Evolutionary conservation across 2,113 vertebrate genomes (phyloP), one percentile per base, ranked within the genome.

Genomic region (Phalacrocorax brasilianus): DNA sequence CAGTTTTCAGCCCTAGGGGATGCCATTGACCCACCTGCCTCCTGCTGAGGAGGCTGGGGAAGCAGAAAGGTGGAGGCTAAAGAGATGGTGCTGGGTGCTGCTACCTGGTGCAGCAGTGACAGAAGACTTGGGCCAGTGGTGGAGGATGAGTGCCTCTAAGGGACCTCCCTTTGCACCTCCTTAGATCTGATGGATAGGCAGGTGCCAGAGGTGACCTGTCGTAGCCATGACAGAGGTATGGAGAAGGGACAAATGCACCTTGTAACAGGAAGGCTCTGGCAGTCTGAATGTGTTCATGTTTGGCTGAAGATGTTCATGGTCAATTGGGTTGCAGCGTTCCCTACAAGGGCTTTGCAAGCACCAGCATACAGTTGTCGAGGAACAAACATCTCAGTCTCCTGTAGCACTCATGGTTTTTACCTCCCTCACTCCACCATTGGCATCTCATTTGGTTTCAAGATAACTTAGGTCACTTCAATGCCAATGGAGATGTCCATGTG

Each of bases 1-100:
- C 32, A 0, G 1, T 77, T 78, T 14, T 28, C 27, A 72, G 16
- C 38, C 30, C 21, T 3, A 0, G 9, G 2, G n/a, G 23, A 73
- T 16, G 15, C 2, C 21, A 5, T 1, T n/a, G 50, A n/a, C 12
- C 23, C 45, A 18, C 16, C 20, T 88, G 58, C 45, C 42, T 72
- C 23, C 84, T 44, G 63, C 68, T 32, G 72, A 35, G 23, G 65
- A 26, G 52, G 35, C 49, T 52, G 73, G 23, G 19, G 33, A 65
- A 45, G 81, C 33, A 1, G 23, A 32, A 56, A n/a, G 55, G 32
- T 45, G 87, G 68, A 50, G 40, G 65, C 45, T 40, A 63, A 35
- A 27, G 59, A 59, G 33, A 3, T 2, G 15, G n/a, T 22, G 35
- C 17, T 18, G 30, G 40, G 11, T 26, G 53, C n/a, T 52, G 32